Evolutionary conservation across 2,888 invertebrate genomes (phyloP).

Genomic region (Eutolmus rufibarbis): DNA sequence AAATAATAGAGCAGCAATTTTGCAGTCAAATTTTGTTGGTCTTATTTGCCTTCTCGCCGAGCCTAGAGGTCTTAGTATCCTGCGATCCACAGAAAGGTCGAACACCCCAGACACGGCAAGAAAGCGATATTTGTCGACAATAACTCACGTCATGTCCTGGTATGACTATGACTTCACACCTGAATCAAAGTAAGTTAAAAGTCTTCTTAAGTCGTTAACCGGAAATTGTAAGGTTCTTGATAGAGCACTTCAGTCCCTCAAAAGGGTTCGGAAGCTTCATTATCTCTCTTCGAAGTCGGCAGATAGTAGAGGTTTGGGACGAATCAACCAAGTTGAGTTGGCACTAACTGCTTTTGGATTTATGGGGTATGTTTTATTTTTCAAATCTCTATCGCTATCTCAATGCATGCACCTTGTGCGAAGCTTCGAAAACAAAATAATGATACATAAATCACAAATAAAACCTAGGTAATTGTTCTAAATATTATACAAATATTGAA

Average conservation of each 20-base stretch:
- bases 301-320: slow-evolving; percentile 63
- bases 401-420: no score
- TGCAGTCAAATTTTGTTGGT: slow-evolving; percentile 74
- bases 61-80: slow-evolving; percentile 71
- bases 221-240: neutral
- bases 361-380: slow-evolving; percentile 62
- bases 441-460: neutral
- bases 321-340: slow-evolving; percentile 78
- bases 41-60: slow-evolving; percentile 73
- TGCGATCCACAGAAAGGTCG: slow-evolving; percentile 73
- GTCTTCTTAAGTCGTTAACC: slow-evolving; percentile 52
- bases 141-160: slow-evolving; percentile 77
- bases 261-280: slow-evolving; percentile 70
- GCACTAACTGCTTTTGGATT: slow-evolving; percentile 83
- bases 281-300: slow-evolving; percentile 66
- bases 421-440: neutral
- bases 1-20: slow-evolving; percentile 70
- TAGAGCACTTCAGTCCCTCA: slow-evolving; percentile 71
- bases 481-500: no score
- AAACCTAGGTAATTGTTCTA: no score
- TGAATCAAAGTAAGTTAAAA: slow-evolving; percentile 64
- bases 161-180: slow-evolving; percentile 74
- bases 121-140: slow-evolving; percentile 75
- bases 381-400: neutral
- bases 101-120: slow-evolving; percentile 70